Conservation (phyloP, 2,888 invertebrate genomes). For the Nemotelus pantherinus region DNA sequence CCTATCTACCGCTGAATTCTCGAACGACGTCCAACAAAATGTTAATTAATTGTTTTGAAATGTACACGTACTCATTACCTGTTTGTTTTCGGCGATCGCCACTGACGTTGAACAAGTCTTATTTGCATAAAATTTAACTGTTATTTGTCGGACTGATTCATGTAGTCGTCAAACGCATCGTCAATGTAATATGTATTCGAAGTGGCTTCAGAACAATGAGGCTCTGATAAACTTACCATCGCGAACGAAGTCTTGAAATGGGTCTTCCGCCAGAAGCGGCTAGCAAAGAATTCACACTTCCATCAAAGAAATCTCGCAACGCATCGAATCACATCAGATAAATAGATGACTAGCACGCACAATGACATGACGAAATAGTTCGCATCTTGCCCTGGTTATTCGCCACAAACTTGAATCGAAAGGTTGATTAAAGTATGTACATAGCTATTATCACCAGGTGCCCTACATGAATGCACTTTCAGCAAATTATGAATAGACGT, state of each 20-base stretch:
- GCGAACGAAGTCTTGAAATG: conserved; percentile 14
- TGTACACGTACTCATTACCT: conserved; percentile 51
- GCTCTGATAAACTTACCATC: neutral
- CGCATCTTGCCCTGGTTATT: neutral
- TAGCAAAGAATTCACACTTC: conserved; percentile 5
- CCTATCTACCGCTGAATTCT: neutral
- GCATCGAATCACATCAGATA: conserved; percentile 45
- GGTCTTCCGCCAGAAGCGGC: conserved; percentile 17
- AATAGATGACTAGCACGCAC: conserved; percentile 47
- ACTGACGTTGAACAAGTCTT: conserved; percentile 35
- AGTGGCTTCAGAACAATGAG: neutral
- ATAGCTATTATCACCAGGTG: too few species aligned
- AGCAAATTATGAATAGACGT: too few species aligned
- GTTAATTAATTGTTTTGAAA: conserved; percentile 52
- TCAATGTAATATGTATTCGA: neutral
- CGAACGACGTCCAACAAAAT: conserved; percentile 44
- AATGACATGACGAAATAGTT: conserved; percentile 40
- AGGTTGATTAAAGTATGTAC: too few species aligned
- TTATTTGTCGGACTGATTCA: conserved; percentile 41
- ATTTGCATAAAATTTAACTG: conserved; percentile 50
- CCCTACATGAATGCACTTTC: too few species aligned
- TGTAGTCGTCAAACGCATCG: neutral
- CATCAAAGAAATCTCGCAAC: conserved; percentile 42
- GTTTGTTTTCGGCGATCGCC: conserved; percentile 47
- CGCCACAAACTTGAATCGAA: too few species aligned